Evolutionary conservation across 1,140 invertebrate species (phyloP).

Genomic region (Aphaenogaster floridana): DNA sequence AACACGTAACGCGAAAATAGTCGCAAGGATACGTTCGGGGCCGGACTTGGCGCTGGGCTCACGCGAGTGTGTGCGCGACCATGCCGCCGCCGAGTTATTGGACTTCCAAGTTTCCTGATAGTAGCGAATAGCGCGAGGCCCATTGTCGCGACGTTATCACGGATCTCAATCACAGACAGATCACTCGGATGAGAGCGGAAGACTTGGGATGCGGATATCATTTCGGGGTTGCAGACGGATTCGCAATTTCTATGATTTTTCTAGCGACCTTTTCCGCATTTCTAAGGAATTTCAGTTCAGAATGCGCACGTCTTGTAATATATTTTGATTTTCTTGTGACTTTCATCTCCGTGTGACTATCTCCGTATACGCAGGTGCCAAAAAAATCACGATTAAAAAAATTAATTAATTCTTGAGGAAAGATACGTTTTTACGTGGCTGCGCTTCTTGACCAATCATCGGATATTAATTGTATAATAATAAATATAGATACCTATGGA

Average conservation of each 20-base stretch:
- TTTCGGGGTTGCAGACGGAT: background rate
- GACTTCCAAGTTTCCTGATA: slow-evolving; percentile 33
- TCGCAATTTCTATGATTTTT: background rate
- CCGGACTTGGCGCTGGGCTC: slow-evolving; percentile 72
- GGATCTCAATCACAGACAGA: background rate
- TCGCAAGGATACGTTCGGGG: slow-evolving; percentile 82
- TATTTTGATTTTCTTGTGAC: background rate
- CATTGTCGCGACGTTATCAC: slow-evolving; percentile 15
- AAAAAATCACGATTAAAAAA: background rate
- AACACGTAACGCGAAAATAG: slow-evolving; percentile 83
- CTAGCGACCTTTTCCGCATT: background rate
- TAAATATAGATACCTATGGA: slow-evolving; percentile 3
- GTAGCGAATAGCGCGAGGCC: background rate
- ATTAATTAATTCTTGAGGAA: background rate
- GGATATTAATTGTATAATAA: slow-evolving; percentile 27
- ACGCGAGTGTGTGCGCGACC: slow-evolving; percentile 50
- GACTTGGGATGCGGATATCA: background rate
- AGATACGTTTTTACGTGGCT: background rate
- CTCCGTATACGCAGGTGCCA: background rate
- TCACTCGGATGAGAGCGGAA: background rate
- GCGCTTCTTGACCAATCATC: slow-evolving; percentile 19
- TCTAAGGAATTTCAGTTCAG: background rate
- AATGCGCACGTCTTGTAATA: background rate
- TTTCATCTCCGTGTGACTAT: background rate
- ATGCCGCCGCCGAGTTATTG: slow-evolving; percentile 62